These are phyloP conservation scores for Myotis brandtii DNA, from an alignment of 2,113 vertebrate species.

Conservation along the genomic window DNA sequence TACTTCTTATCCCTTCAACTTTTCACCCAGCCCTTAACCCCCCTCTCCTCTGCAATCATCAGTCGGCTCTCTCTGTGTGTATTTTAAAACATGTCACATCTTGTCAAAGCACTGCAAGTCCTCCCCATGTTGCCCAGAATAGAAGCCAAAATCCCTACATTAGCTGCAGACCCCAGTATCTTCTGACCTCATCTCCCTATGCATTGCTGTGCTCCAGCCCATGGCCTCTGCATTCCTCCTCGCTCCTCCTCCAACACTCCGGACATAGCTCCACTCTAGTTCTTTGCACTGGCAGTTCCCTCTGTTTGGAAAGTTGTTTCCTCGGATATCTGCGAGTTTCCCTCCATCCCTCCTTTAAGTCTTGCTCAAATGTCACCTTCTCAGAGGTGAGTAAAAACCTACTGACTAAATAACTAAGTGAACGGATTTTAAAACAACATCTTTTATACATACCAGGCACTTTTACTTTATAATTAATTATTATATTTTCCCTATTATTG, in stretches of 20 bases:
- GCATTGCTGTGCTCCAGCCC: fast-evolving
- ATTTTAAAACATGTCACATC: slow-evolving; percentile 1
- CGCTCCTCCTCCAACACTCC: no score
- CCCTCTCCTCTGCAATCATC: not conserved
- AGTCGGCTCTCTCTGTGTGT: not conserved
- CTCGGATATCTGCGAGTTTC: not conserved
- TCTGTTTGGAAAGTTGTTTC: not conserved
- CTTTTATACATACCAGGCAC: not conserved
- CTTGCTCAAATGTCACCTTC: not conserved
- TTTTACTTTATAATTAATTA: slow-evolving; percentile 57
- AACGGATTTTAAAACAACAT: slow-evolving; percentile 26
- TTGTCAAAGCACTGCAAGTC: not conserved
- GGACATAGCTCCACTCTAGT: not conserved
- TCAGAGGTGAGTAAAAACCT: slow-evolving; percentile 9
- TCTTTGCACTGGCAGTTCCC: not conserved
- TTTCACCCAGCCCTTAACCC: not conserved
- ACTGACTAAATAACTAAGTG: slow-evolving; percentile 2
- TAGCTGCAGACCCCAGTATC: not conserved
- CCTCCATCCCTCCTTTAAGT: not conserved
- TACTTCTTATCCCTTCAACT: not conserved
- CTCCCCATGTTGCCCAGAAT: not conserved
- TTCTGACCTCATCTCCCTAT: no score
- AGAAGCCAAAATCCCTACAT: not conserved
- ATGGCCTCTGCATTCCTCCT: not conserved
- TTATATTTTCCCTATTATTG: not conserved